phyloP scores from a whole-genome alignment of 1,140 invertebrate genomes.

The Lasioglossum albipes region DNA sequence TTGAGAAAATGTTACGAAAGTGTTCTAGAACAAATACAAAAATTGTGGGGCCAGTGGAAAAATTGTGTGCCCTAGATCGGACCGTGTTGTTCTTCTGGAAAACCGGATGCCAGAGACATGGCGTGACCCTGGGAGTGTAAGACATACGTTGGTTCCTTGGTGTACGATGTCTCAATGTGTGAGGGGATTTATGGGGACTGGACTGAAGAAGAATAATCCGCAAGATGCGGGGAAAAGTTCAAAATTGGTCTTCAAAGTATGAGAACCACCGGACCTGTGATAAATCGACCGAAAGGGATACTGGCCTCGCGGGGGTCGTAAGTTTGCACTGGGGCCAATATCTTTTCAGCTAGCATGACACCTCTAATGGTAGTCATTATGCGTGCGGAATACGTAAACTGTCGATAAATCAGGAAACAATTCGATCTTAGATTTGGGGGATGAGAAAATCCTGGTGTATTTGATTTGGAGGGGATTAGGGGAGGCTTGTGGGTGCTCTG shows the following conservation, averaged over 20 bases:
- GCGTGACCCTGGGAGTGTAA: too few relatives aligned
- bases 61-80: too few relatives aligned
- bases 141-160: neutral
- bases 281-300: slow-evolving; percentile 50
- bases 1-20: too few relatives aligned
- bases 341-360: slow-evolving; percentile 26
- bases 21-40: too few relatives aligned
- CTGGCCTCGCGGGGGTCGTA: slow-evolving; percentile 20
- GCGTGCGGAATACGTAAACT: slow-evolving; percentile 13
- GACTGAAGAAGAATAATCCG: slow-evolving; percentile 50
- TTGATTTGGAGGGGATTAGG: too few relatives aligned
- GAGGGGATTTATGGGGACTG: slow-evolving; percentile 46
- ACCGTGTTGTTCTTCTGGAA: too few relatives aligned
- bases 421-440: neutral
- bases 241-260: slow-evolving; percentile 56
- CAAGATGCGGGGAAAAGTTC: slow-evolving; percentile 46
- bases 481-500: too few relatives aligned
- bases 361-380: slow-evolving; percentile 43
- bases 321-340: slow-evolving; percentile 42
- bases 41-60: too few relatives aligned
- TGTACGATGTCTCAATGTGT: slow-evolving; percentile 13
- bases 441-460: too few relatives aligned
- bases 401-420: slow-evolving; percentile 30
- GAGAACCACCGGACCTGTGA: slow-evolving; percentile 21
- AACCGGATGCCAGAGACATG: too few relatives aligned